Evolutionary conservation across 1,140 invertebrate species (phyloP).

Genomic region (Trichonephila inaurata): DNA sequence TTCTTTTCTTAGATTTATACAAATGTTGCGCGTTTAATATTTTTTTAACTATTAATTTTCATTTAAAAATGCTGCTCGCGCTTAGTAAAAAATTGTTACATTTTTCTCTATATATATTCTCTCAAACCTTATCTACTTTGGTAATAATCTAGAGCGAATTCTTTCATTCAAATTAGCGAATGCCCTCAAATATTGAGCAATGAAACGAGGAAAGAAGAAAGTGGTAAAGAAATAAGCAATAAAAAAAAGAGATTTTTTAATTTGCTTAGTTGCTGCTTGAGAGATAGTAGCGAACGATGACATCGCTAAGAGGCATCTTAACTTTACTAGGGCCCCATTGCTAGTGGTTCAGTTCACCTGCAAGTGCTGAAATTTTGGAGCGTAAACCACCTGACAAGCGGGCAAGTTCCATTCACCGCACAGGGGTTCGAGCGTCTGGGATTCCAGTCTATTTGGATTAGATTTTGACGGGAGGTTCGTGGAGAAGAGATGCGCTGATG

Average conservation of each 20-base stretch:
- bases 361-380: constrained; percentile 40
- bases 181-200: not conserved
- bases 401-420: constrained; percentile 47
- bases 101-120: too few species aligned
- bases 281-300: constrained; percentile 43
- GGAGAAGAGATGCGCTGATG: constrained; percentile 57
- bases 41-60: not conserved
- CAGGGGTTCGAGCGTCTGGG: constrained; percentile 19
- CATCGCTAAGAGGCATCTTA: constrained; percentile 38
- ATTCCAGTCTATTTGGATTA: constrained; percentile 51
- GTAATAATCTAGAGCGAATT: not conserved
- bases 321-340: constrained; percentile 29
- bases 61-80: not conserved
- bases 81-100: too few species aligned
- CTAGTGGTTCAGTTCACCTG: constrained; percentile 43
- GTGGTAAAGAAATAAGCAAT: not conserved
- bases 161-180: not conserved
- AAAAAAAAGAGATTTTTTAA: not conserved
- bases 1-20: too few species aligned
- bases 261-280: not conserved
- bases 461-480: constrained; percentile 38
- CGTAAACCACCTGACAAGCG: constrained; percentile 68
- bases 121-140: too few species aligned
- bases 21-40: too few species aligned
- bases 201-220: not conserved